phyloP scores from a whole-genome alignment of 2,888 invertebrate species.

The Drosophila mayaguana region DNA sequence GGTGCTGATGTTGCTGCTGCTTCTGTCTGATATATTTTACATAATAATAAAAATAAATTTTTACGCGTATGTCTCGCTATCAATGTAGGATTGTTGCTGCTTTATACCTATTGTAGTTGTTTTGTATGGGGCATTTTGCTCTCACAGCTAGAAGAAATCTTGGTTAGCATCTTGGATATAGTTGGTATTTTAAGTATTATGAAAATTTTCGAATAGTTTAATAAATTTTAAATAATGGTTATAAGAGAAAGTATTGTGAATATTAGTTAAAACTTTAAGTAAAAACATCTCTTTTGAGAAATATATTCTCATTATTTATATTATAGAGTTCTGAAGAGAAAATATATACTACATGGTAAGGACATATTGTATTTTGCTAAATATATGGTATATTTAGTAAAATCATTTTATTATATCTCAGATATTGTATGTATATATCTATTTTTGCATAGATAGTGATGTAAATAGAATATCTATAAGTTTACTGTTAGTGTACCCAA shows the following conservation, averaged over 20 bases:
- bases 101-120: background rate
- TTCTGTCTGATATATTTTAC: conserved; percentile 41
- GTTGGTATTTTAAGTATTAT: background rate
- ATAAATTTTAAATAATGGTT: background rate
- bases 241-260: background rate
- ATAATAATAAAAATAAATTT: conserved; percentile 79
- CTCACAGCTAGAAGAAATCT: background rate
- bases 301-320: background rate
- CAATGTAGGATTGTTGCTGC: conserved; percentile 58
- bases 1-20: background rate
- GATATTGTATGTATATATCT: too few relatives aligned
- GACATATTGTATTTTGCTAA: too few relatives aligned
- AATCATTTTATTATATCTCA: too few relatives aligned
- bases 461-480: too few relatives aligned
- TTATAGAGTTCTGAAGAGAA: background rate
- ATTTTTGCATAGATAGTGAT: too few relatives aligned
- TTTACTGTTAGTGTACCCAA: too few relatives aligned
- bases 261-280: background rate
- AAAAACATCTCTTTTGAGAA: background rate
- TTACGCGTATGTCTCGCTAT: conserved; percentile 68
- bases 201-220: background rate
- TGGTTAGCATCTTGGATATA: background rate
- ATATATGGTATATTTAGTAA: too few relatives aligned
- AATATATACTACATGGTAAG: background rate
- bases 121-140: background rate